Conservation (phyloP, 2,797 vertebrate genomes). For the Glyptemys insculpta region DNA sequence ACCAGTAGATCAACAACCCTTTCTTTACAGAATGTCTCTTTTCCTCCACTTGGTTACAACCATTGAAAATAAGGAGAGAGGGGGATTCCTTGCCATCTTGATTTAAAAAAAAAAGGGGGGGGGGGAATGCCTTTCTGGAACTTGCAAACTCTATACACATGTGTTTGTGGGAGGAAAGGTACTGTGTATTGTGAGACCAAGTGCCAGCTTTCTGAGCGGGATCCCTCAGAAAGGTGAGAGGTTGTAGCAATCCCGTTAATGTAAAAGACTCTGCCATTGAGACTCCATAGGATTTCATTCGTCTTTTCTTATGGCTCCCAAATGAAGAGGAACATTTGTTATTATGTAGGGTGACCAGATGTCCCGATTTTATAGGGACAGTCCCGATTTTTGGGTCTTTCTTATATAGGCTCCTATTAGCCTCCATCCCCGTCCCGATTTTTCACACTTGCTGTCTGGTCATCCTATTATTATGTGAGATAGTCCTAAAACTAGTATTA, state of each 20-base stretch:
- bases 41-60: background rate
- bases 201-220: background rate
- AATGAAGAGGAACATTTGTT: background rate
- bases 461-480: background rate
- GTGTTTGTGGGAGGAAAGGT: background rate
- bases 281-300: fast-evolving
- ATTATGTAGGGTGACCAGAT: no score
- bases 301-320: fast-evolving
- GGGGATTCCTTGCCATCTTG: background rate
- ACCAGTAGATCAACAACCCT: background rate
- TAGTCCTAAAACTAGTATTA: background rate
- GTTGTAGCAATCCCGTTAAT: background rate
- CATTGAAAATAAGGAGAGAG: background rate
- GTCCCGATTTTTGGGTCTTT: no score
- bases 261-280: background rate
- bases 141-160: background rate
- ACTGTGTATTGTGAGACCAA: fast-evolving
- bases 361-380: no score
- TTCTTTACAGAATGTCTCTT: background rate
- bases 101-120: fast-evolving
- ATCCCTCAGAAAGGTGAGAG: background rate
- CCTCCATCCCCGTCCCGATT: no score
- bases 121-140: background rate
- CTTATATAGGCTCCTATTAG: no score
- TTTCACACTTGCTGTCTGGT: no score